Evolutionary conservation across 2,113 vertebrate genomes (phyloP).

Genomic region (Antechinus stuartii): DNA sequence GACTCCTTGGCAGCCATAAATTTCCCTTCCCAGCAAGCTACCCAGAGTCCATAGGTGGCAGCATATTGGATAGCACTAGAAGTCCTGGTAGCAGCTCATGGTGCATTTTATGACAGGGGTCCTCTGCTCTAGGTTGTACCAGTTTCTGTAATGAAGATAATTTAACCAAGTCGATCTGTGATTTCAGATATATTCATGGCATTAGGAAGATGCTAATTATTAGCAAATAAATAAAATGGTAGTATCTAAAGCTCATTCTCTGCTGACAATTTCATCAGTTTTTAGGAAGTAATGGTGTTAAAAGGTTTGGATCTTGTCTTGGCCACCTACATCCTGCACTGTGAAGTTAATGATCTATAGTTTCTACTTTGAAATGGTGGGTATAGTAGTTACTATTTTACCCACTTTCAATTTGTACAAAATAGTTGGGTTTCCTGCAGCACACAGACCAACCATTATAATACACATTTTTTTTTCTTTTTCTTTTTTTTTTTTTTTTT

Average conservation of each 20-base stretch:
- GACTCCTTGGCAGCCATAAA: neutral
- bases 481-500: neutral
- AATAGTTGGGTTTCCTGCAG: constrained; percentile 93
- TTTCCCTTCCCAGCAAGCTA: neutral
- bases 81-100: neutral
- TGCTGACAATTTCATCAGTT: constrained; percentile 91
- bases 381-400: constrained; percentile 94
- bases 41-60: neutral
- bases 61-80: neutral
- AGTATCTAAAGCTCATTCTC: constrained; percentile 92
- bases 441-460: constrained; percentile 93
- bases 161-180: constrained; percentile 96
- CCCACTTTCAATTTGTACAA: constrained; percentile 95
- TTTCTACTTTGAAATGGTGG: constrained; percentile 95
- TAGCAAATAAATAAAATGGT: constrained; percentile 53
- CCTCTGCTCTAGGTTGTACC: constrained; percentile 81
- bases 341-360: constrained; percentile 95
- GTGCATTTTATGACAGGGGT: neutral
- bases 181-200: constrained; percentile 97
- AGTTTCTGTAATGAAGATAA: constrained; percentile 92
- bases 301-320: constrained; percentile 94
- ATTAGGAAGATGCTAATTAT: constrained; percentile 93
- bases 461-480: constrained; percentile 93
- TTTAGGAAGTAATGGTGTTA: constrained; percentile 96
- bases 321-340: constrained; percentile 93